Percentiles rank a stretch among this genome's conserved stretches.
Evolutionary conservation across 2,888 invertebrate species (phyloP).

Genomic region (Micoletzkya japonica): DNA sequence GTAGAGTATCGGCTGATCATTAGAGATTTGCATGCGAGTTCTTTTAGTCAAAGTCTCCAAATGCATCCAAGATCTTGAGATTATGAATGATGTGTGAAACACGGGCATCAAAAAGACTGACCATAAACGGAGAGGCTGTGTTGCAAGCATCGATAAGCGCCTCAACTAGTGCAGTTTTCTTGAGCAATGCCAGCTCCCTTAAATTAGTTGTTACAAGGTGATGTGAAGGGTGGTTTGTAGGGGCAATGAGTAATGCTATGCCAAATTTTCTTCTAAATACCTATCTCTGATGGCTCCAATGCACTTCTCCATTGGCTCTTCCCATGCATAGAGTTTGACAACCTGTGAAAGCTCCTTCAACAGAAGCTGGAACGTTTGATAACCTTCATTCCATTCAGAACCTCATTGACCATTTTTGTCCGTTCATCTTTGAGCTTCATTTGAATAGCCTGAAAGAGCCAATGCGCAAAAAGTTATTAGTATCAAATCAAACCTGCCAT

Average conservation of each 20-base stretch:
- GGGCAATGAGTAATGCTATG: not conserved
- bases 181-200: constrained; percentile 77
- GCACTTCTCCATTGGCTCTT: constrained; percentile 71
- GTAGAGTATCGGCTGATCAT: too few relatives aligned
- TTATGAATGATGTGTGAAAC: too few relatives aligned
- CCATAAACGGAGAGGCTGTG: constrained; percentile 92
- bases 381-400: constrained; percentile 84
- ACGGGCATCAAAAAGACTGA: too few relatives aligned
- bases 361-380: not conserved
- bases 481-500: constrained; percentile 39
- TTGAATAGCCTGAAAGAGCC: constrained; percentile 72
- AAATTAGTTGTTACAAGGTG: not conserved
- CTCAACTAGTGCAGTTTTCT: constrained; percentile 84
- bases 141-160: constrained; percentile 88
- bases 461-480: not conserved
- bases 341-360: constrained; percentile 31
- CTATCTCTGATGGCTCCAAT: constrained; percentile 81
- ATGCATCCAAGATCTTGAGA: too few relatives aligned
- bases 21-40: too few relatives aligned
- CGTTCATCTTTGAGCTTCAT: constrained; percentile 92
- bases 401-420: constrained; percentile 89
- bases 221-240: not conserved
- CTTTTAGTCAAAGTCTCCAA: too few relatives aligned
- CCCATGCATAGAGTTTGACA: constrained; percentile 70
- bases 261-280: not conserved